Percentiles rank a stretch among this genome's conserved stretches.
These are phyloP conservation scores for Podarcis raffonei DNA, from an alignment of 2,113 vertebrate genomes.

Conservation along the genomic window DNA sequence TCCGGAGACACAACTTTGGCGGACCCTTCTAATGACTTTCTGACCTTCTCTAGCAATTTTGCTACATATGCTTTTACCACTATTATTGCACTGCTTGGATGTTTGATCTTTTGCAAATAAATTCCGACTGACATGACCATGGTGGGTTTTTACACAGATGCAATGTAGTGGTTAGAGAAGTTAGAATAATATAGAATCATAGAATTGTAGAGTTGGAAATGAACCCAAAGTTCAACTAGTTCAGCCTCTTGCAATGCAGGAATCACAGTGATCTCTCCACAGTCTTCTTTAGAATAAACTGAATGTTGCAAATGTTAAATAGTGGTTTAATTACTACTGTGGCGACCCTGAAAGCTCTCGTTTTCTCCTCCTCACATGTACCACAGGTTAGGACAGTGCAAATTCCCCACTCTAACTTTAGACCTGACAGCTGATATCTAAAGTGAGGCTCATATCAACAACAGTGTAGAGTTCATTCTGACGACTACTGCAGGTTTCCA, in stretches of 20 bases:
- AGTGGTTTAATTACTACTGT: background rate
- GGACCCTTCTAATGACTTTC: constrained; percentile 28
- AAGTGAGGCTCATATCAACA: constrained; percentile 27
- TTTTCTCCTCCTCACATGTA: background rate
- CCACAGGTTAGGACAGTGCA: background rate
- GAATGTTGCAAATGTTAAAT: background rate
- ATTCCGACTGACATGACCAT: background rate
- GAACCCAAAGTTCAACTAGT: no score
- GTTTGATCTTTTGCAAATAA: constrained; percentile 26
- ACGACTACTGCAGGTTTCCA: constrained; percentile 54
- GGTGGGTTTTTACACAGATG: constrained; percentile 9
- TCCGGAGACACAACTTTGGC: constrained; percentile 37
- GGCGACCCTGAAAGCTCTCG: background rate
- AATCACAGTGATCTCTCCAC: background rate
- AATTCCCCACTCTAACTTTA: background rate
- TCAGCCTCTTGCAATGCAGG: no score
- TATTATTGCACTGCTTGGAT: background rate
- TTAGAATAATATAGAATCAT: no score
- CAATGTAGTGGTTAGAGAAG: background rate
- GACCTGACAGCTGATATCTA: background rate
- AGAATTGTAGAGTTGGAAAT: no score
- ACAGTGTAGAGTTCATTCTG: constrained; percentile 23
- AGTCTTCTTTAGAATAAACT: background rate
- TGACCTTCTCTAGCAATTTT: background rate
- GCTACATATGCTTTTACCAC: constrained; percentile 1